Base-by-base conservation (phyloP, 2,888 invertebrate genomes). In the Agrochola litura region DNA sequence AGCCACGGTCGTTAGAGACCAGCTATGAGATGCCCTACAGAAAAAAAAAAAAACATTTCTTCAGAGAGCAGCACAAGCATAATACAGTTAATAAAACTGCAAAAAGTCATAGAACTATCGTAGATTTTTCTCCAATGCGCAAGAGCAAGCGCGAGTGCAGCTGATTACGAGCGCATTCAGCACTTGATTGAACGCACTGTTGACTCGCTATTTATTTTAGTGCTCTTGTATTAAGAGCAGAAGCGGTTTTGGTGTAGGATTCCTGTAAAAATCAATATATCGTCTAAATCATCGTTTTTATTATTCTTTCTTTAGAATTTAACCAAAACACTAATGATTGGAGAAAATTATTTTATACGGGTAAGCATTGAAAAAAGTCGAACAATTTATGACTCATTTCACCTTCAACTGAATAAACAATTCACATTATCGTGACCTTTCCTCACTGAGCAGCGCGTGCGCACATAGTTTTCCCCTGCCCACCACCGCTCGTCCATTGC, bases 161-260 rank as follows among this genome's bases (percentile, higher is more conserved):
- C 2, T 22, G 6, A 52, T 73, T 81, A 54, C 16, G 8, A 41
- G 41, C 19, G 12, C 52, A 52, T 76, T 65, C 25, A 54, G 19
- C 16, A 65, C 22, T 25, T 37, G 19, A 12, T 37, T 75, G 22
- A 58, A 76, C 25, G 37, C 37, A n/a, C 25, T 14, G n/a, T 74
- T 81, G 30, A 22, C 49, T 81, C 30, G 0, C 30, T 30, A 12
- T 52, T 37, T 16, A 37, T 46, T 46, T 46, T 46, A 46, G 22
- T 52, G 6, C n/a, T n/a, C n/a, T n/a, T n/a, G n/a, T n/a, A n/a
- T n/a, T n/a, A 81, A 43, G 19, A 65, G 63, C 63, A 14, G 12
- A 41, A 56, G 30, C 56, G 63, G 6, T 65, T 65, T 65, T 46
- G 41, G 64, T 41, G 9, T 64, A 41, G n/a, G n/a, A 43, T 43